A percentile compares a stretch with the other conserved stretches of the same genome.
phyloP scores from a whole-genome alignment of 2,113 vertebrate genomes.

The Oncorhynchus mykiss region DNA sequence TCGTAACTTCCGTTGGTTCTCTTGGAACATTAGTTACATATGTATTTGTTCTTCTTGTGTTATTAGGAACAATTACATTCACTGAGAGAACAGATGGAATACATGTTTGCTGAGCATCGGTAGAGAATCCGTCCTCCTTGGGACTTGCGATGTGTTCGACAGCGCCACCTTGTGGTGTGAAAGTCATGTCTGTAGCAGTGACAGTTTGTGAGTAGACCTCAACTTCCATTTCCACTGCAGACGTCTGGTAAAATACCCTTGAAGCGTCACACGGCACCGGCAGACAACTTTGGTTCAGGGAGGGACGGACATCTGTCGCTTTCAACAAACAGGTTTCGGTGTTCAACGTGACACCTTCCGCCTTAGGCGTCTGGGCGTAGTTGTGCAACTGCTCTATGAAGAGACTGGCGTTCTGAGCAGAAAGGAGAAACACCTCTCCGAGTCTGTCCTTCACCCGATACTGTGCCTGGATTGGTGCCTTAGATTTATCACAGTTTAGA shows the following conservation, averaged over 20 bases:
- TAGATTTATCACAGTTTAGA: constrained; percentile 54
- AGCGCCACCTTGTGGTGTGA: constrained; percentile 14
- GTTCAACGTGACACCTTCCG: constrained; percentile 40
- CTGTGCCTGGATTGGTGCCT: constrained; percentile 18
- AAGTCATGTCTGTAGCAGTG: neutral
- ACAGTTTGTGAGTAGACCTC: constrained; percentile 4
- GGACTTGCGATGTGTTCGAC: neutral
- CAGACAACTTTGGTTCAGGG: constrained; percentile 49
- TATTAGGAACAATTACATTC: neutral
- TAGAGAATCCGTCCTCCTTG: neutral
- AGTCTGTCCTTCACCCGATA: constrained; percentile 30
- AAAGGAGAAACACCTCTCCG: constrained; percentile 60
- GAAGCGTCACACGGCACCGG: neutral
- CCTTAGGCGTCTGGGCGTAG: constrained; percentile 60
- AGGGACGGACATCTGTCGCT: constrained; percentile 48
- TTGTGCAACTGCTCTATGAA: constrained; percentile 66
- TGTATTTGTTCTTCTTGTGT: neutral
- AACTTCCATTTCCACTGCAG: constrained; percentile 23
- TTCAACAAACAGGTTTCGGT: constrained; percentile 36
- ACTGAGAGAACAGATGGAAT: constrained; percentile 1
- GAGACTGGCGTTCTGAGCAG: constrained; percentile 44
- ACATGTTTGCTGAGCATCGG: neutral
- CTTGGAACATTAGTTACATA: neutral
- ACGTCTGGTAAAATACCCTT: constrained; percentile 17
- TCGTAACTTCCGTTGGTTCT: neutral